These are phyloP conservation scores for Heliconius melpomene DNA, from an alignment of 1,140 invertebrate genomes.

Conservation along the genomic window DNA sequence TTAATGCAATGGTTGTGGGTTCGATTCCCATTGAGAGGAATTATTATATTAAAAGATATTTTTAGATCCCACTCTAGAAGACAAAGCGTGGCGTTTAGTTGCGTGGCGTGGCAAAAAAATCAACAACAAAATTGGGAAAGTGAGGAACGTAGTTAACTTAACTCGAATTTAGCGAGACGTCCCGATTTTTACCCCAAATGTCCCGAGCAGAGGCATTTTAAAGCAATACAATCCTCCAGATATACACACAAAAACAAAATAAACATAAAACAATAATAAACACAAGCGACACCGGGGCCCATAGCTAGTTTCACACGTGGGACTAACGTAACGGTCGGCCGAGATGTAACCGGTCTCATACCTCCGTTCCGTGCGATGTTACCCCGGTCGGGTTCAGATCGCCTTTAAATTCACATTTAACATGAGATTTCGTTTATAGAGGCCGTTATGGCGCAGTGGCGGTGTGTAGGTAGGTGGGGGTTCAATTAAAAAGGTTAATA, in stretches of 20 bases:
- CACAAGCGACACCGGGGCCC: neutral
- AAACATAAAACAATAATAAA: neutral
- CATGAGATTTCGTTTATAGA: slow-evolving; percentile 6
- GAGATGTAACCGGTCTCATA: slow-evolving; percentile 47
- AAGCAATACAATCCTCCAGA: neutral
- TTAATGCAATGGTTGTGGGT: no score
- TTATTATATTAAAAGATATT: no score
- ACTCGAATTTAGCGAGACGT: no score
- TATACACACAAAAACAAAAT: neutral
- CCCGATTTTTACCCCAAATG: no score
- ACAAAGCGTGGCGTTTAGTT: no score
- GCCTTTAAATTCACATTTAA: slow-evolving; percentile 11
- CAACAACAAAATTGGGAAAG: no score
- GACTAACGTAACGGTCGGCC: slow-evolving; percentile 48
- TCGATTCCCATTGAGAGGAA: no score
- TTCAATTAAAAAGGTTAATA: neutral
- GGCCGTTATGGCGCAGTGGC: neutral
- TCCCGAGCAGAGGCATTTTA: no score
- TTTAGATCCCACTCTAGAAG: no score
- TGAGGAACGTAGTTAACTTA: no score
- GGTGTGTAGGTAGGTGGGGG: neutral
- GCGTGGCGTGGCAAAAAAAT: no score
- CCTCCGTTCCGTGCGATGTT: slow-evolving; percentile 11
- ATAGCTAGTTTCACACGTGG: slow-evolving; percentile 35
- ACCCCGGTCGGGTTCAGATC: neutral